Percentiles rank a stretch among this genome's conserved stretches.
phyloP scores from a whole-genome alignment of 2,113 vertebrate species.

The Ictidomys tridecemlineatus region DNA sequence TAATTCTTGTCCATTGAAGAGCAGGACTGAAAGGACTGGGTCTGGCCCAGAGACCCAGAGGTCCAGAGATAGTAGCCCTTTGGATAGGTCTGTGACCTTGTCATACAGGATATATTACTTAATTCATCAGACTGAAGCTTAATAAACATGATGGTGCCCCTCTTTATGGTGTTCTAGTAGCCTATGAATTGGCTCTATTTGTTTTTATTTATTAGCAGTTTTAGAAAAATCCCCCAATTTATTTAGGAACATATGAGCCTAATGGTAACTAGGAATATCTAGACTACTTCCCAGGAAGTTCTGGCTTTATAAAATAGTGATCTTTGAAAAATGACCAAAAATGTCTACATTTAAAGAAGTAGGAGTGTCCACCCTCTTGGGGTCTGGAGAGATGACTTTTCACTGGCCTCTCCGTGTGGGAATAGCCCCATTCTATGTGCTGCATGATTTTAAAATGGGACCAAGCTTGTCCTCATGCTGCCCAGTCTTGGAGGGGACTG shows the following conservation, averaged over 20 bases:
- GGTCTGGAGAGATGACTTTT: neutral
- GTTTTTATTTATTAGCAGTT: neutral
- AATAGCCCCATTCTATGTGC: neutral
- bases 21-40: neutral
- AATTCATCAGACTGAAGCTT: neutral
- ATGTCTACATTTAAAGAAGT: neutral
- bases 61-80: neutral
- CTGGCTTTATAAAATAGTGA: neutral
- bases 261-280: neutral
- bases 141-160: neutral
- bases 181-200: conserved; percentile 17
- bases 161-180: neutral
- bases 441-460: conserved; percentile 9
- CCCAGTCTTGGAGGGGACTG: neutral
- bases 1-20: neutral
- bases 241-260: neutral
- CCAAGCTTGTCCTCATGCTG: neutral
- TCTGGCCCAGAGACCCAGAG: neutral
- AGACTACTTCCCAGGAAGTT: conserved; percentile 7
- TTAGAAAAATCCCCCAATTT: conserved; percentile 16
- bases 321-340: neutral
- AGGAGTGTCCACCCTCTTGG: neutral
- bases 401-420: neutral
- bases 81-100: neutral
- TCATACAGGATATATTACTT: neutral